Evolutionary conservation across 2,888 invertebrate genomes (phyloP).

Genomic region (Ophioninae sp.): DNA sequence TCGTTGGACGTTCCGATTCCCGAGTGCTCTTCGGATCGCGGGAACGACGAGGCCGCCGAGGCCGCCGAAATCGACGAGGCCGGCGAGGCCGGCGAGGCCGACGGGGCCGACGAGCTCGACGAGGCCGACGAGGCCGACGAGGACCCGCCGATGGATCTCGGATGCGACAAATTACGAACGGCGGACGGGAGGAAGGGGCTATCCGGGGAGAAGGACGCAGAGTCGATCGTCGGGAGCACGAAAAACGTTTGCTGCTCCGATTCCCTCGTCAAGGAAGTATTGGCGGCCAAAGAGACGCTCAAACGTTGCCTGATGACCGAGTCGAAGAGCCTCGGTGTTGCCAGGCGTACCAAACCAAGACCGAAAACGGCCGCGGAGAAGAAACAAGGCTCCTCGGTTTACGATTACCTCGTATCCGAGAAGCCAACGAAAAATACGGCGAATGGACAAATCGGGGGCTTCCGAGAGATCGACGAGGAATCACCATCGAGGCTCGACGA

Average conservation of each 20-base stretch:
- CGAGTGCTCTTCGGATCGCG: neutral
- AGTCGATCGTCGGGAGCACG: slow-evolving; percentile 12
- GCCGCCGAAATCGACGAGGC: no score
- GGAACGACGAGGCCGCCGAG: neutral
- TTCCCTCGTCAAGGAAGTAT: slow-evolving; percentile 75
- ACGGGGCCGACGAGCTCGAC: no score
- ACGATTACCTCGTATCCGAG: slow-evolving; percentile 46
- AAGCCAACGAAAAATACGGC: neutral
- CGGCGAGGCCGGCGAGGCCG: no score
- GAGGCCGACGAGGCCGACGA: slow-evolving; percentile 9
- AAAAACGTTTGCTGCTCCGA: slow-evolving; percentile 71
- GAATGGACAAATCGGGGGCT: neutral
- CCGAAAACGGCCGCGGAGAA: slow-evolving; percentile 73
- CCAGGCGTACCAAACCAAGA: slow-evolving; percentile 62
- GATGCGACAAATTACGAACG: neutral
- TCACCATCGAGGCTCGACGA: neutral
- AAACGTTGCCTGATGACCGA: slow-evolving; percentile 73
- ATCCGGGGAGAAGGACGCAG: neutral
- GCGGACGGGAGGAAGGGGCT: neutral
- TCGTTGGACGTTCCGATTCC: slow-evolving; percentile 64
- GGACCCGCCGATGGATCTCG: neutral
- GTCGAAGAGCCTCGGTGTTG: slow-evolving; percentile 54
- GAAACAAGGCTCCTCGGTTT: slow-evolving; percentile 70
- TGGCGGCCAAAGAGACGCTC: slow-evolving; percentile 78
- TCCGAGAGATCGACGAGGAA: neutral